Conservation (phyloP, 53 echinoderm and acorn worm genomes). For the Temnopleurus reevesii region DNA sequence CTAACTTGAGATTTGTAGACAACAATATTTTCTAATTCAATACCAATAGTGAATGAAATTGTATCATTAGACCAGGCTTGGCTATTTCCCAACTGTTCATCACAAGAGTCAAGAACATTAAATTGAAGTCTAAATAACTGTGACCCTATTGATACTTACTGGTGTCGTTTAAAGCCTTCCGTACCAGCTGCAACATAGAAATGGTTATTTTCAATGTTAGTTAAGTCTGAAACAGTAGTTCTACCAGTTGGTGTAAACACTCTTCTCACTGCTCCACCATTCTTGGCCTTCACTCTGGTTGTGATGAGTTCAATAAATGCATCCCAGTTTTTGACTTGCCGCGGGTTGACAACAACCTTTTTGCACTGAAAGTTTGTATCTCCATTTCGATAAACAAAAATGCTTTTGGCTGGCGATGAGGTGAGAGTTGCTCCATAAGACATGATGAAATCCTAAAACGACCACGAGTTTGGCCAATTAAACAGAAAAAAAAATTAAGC, state of each 20-base stretch:
- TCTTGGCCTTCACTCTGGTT: constrained; percentile 66
- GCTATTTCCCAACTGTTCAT: too few relatives aligned
- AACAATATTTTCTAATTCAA: too few relatives aligned
- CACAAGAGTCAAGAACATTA: too few relatives aligned
- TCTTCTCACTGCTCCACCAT: constrained; percentile 74
- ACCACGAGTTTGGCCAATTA: background rate
- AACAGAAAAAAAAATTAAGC: background rate
- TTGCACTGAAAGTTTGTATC: constrained; percentile 79
- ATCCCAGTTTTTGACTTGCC: constrained; percentile 82
- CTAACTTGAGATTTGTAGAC: too few relatives aligned
- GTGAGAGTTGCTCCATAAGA: background rate
- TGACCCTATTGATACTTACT: too few relatives aligned
- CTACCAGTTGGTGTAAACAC: constrained; percentile 83
- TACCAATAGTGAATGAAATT: too few relatives aligned
- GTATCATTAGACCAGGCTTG: too few relatives aligned
- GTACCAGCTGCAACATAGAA: constrained; percentile 87
- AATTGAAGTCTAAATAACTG: too few relatives aligned
- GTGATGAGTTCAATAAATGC: constrained; percentile 87
- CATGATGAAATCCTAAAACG: background rate
- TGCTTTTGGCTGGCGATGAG: constrained; percentile 65
- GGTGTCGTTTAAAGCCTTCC: constrained; percentile 78
- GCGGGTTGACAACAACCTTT: constrained; percentile 82
- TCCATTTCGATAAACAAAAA: constrained; percentile 90
- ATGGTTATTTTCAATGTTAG: constrained; percentile 74
- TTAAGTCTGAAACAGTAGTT: constrained; percentile 74